Percentiles rank a stretch among this genome's conserved stretches.
phyloP scores from a whole-genome alignment of 1,140 invertebrate genomes.

The Penaeus japonicus region DNA sequence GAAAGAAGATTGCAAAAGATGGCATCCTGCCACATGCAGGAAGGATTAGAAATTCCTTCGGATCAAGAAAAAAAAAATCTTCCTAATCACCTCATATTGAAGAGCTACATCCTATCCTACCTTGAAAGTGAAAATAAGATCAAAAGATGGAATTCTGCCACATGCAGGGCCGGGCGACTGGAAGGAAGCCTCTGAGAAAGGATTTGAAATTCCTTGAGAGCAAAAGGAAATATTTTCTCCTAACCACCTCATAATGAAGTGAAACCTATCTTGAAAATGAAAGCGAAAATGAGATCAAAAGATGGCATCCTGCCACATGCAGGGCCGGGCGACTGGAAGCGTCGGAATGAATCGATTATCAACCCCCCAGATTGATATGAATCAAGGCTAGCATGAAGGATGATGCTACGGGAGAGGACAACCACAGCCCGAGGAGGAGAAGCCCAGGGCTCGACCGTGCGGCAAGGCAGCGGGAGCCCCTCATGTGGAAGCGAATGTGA shows the following conservation, averaged over 20 bases:
- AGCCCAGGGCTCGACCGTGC: slow-evolving; percentile 39
- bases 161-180: slow-evolving; percentile 53
- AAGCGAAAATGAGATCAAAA: background rate
- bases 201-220: no score
- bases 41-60: no score
- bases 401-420: slow-evolving; percentile 56
- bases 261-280: no score
- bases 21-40: no score
- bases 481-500: background rate
- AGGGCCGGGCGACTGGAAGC: slow-evolving; percentile 54
- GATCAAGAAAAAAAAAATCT: no score
- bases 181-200: no score
- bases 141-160: slow-evolving; percentile 49
- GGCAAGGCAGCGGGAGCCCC: slow-evolving; percentile 37
- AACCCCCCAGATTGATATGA: slow-evolving; percentile 48
- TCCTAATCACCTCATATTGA: no score
- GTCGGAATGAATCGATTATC: slow-evolving; percentile 55
- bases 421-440: slow-evolving; percentile 46
- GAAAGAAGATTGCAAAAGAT: no score
- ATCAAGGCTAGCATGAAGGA: slow-evolving; percentile 49
- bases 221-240: no score
- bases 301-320: slow-evolving; percentile 53
- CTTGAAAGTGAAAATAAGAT: background rate
- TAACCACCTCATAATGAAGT: no score
- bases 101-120: no score